These are phyloP conservation scores for Nomada lathburiana DNA, from an alignment of 2,888 invertebrate genomes.

Conservation along the genomic window DNA sequence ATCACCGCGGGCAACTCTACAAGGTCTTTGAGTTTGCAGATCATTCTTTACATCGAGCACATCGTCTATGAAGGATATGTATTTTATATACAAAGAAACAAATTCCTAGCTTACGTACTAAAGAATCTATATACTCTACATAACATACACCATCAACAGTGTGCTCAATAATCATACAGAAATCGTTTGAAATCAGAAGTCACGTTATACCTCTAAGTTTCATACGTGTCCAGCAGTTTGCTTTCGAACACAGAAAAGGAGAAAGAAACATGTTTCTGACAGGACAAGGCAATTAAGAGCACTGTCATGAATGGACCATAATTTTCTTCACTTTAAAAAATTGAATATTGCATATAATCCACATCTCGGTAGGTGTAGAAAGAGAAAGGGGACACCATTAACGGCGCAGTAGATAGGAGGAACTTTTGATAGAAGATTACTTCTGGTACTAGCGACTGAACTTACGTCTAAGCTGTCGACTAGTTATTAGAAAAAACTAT, in stretches of 20 bases:
- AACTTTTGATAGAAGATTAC: conserved; percentile 70
- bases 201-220: conserved; percentile 25
- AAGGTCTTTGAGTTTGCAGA: conserved; percentile 70
- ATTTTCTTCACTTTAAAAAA: conserved; percentile 38
- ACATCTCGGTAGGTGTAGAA: conserved; percentile 51
- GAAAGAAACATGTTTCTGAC: conserved; percentile 27
- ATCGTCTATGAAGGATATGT: conserved; percentile 80
- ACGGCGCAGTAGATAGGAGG: conserved; percentile 57
- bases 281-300: conserved; percentile 39
- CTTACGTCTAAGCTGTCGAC: conserved; percentile 59
- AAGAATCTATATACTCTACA: conserved; percentile 67
- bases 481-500: conserved; percentile 72
- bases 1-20: conserved; percentile 63
- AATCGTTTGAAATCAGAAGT: conserved; percentile 49
- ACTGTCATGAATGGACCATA: conserved; percentile 29
- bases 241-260: conserved; percentile 18
- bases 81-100: conserved; percentile 82
- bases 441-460: conserved; percentile 63
- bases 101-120: conserved; percentile 62
- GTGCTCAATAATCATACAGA: conserved; percentile 67
- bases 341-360: conserved; percentile 63
- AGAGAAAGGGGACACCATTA: conserved; percentile 38
- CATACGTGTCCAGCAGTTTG: conserved; percentile 17
- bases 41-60: conserved; percentile 77
- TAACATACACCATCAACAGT: conserved; percentile 66